Evolutionary conservation across 1,140 invertebrate genomes (phyloP), one percentile per base, ranked within the genome.

Genomic region (Calycopis cecrops): DNA sequence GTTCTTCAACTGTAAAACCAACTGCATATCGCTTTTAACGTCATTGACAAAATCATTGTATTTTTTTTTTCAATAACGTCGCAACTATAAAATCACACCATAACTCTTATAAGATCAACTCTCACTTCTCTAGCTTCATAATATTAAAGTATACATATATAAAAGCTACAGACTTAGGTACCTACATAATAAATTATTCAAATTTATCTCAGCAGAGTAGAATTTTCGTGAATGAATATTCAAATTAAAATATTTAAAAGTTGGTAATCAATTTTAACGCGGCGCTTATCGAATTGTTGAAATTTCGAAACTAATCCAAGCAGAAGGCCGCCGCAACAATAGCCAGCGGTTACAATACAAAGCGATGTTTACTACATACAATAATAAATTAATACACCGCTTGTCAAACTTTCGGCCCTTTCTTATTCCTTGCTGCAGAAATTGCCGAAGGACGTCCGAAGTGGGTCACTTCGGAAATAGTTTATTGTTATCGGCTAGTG

Each of bases 381-480:
- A 75, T 75, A 79, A 78, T 78, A 77, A 73, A 72, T 69, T 73
- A 70, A 70, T 34, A 70, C 68, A 65, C 60, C 52, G 59, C 12
- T 59, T 77, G 75, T 71, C 78, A 71, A 77, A 79, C 74, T 77
- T 69, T 62, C 68, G 69, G 79, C 84, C 81, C 81, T 87, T 87
- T 87, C 81, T 86, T 80, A 76, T 87, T 87, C 84, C 79, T 80
- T 79, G 75, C 78, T 70, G 78, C 72, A 86, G 79, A 78, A 83
- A 85, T 84, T 85, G 71, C 76, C 71, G 84, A 87, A 87, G 84
- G 84, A 87, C 84, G 84, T 76, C 71, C 67, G 65, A 87, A 82
- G 76, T 87, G 76, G 81, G 81, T 85, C 83, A 87, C 83, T 87
- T 87, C 83, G 83, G 83, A 87, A 87, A 87, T 86, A 86, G 81